phyloP scores from a whole-genome alignment of 2,797 vertebrate genomes.

The Micropoecilia bifurca region DNA sequence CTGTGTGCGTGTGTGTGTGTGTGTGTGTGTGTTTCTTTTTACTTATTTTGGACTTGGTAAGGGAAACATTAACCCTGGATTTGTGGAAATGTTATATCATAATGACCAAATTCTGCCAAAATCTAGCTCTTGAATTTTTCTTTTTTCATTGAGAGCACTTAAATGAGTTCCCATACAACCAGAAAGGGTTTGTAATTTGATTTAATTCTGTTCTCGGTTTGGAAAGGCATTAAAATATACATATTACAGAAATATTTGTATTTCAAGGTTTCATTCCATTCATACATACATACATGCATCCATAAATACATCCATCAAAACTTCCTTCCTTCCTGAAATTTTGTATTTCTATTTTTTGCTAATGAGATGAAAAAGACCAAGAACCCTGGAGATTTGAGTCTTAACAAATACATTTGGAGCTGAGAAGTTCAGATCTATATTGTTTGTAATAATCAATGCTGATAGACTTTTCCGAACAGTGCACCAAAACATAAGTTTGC shows the following conservation, averaged over 20 bases:
- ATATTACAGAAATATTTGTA: not conserved
- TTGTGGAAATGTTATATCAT: slow-evolving; percentile 35
- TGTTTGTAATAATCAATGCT: slow-evolving; percentile 1
- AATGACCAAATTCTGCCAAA: slow-evolving; percentile 25
- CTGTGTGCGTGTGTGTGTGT: slow-evolving; percentile 2
- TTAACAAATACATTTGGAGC: not conserved
- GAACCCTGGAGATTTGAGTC: not conserved
- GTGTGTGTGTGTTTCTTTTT: slow-evolving; percentile 12
- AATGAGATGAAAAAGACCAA: not conserved
- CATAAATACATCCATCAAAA: not conserved
- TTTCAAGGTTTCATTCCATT: not conserved
- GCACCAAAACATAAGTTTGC: not conserved
- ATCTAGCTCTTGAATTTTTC: slow-evolving; percentile 16
- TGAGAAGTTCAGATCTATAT: slow-evolving; percentile 1
- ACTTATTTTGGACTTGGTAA: slow-evolving; percentile 11
- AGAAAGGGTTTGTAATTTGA: not conserved
- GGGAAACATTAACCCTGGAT: slow-evolving; percentile 34
- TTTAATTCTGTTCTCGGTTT: not conserved
- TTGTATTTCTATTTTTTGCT: not conserved
- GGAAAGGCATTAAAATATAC: not conserved
- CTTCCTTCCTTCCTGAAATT: not conserved
- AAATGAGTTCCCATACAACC: not conserved
- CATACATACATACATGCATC: not conserved
- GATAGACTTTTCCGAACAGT: not conserved
- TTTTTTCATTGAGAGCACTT: not conserved